A percentile compares a stretch with the other conserved stretches of the same genome.
Evolutionary conservation across 2,888 invertebrate species (phyloP).

Genomic region (Eugnorisma glareosa): DNA sequence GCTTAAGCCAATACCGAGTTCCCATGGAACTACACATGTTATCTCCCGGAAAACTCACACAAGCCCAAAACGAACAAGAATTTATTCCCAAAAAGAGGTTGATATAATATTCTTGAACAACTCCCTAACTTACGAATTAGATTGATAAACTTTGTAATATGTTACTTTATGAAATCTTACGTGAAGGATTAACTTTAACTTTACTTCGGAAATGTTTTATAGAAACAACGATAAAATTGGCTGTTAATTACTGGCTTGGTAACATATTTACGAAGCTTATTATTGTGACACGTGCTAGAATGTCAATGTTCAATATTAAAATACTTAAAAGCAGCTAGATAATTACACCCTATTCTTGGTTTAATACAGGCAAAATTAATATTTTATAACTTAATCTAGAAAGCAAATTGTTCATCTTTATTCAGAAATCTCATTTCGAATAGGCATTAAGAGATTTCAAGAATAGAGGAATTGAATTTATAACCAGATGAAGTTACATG

Average conservation of each 20-base stretch:
- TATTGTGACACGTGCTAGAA: constrained; percentile 6
- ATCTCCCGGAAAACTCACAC: constrained; percentile 40
- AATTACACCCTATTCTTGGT: not conserved
- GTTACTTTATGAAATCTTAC: constrained; percentile 24
- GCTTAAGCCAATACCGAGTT: constrained; percentile 54
- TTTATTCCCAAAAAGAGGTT: constrained; percentile 32
- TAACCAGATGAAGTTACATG: constrained; percentile 21
- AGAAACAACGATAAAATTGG: constrained; percentile 16
- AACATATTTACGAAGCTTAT: constrained; percentile 15
- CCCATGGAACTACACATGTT: constrained; percentile 42
- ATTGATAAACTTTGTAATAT: constrained; percentile 47
- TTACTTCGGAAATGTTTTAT: constrained; percentile 12
- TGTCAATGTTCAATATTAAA: not conserved
- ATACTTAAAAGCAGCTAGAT: not conserved
- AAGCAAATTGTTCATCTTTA: not conserved
- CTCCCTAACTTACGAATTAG: constrained; percentile 39
- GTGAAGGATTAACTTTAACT: constrained; percentile 25
- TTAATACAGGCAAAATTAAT: not conserved
- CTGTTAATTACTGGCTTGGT: not conserved
- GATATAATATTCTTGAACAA: constrained; percentile 28
- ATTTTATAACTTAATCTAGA: not conserved
- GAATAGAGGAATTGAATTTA: constrained; percentile 37
- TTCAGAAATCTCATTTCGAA: constrained; percentile 15
- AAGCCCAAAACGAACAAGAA: constrained; percentile 22
- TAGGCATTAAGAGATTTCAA: constrained; percentile 31